Percentiles rank a stretch among this genome's conserved stretches.
Evolutionary conservation across 2,113 vertebrate genomes (phyloP).

Genomic region (Rhabdomys dilectus): DNA sequence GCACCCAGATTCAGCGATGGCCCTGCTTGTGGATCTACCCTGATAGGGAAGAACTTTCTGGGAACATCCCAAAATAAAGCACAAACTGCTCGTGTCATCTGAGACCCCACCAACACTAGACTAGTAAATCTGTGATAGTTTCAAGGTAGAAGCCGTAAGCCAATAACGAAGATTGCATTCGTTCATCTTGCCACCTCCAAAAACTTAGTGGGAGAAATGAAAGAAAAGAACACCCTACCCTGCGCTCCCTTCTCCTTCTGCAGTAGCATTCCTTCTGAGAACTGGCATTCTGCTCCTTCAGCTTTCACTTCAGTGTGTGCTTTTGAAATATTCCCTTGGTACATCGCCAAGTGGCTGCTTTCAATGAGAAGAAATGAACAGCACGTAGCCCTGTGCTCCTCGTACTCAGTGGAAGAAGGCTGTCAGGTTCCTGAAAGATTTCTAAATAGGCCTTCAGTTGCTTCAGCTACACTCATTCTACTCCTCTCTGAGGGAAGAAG

Average conservation of each 20-base stretch:
- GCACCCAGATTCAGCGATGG: too few species aligned
- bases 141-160: neutral
- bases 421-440: neutral
- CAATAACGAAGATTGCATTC: neutral
- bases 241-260: neutral
- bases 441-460: neutral
- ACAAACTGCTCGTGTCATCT: neutral
- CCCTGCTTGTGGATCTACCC: neutral
- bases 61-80: neutral
- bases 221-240: neutral
- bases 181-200: too few species aligned
- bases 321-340: neutral
- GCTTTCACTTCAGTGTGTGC: fast-evolving
- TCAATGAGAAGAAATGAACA: neutral
- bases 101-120: neutral
- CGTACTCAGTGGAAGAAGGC: neutral
- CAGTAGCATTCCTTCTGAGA: neutral
- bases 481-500: neutral
- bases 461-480: neutral
- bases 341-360: neutral
- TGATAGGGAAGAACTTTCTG: neutral
- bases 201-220: neutral
- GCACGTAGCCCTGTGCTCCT: neutral
- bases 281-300: neutral
- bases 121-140: fast-evolving